These are phyloP conservation scores for Vireo altiloquus DNA, from an alignment of 2,113 vertebrate species.

Conservation along the genomic window DNA sequence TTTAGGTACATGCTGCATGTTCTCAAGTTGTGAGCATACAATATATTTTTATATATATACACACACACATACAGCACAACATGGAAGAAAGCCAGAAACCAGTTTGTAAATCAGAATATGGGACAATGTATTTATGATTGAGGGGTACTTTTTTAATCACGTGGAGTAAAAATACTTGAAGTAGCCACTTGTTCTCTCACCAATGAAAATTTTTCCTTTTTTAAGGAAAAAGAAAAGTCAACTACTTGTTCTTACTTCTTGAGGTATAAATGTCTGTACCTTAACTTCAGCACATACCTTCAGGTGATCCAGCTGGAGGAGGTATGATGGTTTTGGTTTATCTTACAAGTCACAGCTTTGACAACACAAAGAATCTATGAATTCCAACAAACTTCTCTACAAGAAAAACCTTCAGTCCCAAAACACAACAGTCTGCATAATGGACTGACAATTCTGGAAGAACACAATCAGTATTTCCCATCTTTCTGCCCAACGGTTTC, in stretches of 20 bases:
- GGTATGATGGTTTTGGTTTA: conserved; percentile 27
- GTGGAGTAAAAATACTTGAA: neutral
- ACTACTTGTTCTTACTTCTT: neutral
- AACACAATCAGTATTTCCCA: neutral
- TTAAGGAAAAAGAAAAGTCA: neutral
- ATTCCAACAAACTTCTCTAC: neutral
- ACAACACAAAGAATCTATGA: neutral
- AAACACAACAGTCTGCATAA: neutral
- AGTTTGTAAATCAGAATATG: neutral
- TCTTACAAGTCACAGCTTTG: conserved; percentile 41
- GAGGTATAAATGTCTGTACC: conserved; percentile 32
- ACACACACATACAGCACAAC: neutral
- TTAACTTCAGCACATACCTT: neutral
- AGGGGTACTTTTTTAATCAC: neutral
- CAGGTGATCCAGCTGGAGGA: conserved; percentile 18
- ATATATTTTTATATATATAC: neutral
- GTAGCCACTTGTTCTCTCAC: neutral
- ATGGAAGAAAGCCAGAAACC: neutral
- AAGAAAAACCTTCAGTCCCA: neutral
- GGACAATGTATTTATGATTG: neutral
- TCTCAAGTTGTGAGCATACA: neutral
- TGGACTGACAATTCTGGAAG: neutral
- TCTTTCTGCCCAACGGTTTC: neutral
- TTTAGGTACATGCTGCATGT: neutral
- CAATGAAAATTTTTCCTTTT: neutral